A percentile compares a stretch with the other conserved stretches of the same genome.
These are phyloP conservation scores for Kradibia gibbosae DNA, from an alignment of 1,140 invertebrate species.

Conservation along the genomic window DNA sequence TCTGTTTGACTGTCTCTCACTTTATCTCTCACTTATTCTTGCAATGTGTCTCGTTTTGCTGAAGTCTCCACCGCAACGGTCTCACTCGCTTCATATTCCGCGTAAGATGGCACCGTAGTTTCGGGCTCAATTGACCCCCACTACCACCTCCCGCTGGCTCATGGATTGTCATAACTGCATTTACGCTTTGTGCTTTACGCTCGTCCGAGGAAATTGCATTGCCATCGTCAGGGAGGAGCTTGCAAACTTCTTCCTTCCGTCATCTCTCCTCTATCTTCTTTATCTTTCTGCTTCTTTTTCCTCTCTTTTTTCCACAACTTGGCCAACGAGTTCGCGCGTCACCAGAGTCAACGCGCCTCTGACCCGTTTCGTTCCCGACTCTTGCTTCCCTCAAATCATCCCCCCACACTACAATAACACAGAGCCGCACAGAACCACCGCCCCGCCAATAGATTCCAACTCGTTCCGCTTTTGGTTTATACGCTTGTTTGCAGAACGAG, in stretches of 20 bases:
- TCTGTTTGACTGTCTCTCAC: too few relatives aligned
- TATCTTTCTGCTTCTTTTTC: not conserved
- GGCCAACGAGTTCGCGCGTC: not conserved
- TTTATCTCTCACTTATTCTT: too few relatives aligned
- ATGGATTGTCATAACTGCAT: slow-evolving; percentile 35
- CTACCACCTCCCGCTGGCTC: not conserved
- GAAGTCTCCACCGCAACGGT: not conserved
- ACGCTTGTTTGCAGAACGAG: not conserved
- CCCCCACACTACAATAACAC: too few relatives aligned
- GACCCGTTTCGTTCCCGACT: not conserved
- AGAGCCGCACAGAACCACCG: too few relatives aligned
- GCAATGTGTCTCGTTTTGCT: too few relatives aligned
- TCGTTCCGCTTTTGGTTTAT: not conserved
- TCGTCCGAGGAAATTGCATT: slow-evolving; percentile 34
- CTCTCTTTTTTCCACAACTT: not conserved
- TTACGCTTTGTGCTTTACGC: slow-evolving; percentile 38
- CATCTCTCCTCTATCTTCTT: too few relatives aligned
- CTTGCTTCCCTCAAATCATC: not conserved
- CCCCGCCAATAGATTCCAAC: not conserved
- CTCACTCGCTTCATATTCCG: slow-evolving; percentile 28
- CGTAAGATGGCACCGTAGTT: slow-evolving; percentile 30
- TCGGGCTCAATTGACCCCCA: slow-evolving; percentile 28
- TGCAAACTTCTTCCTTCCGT: not conserved
- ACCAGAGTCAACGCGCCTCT: not conserved
- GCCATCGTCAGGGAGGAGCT: not conserved